These are phyloP conservation scores for Crambe crambe DNA, from an alignment of 37 sponge, comb jelly and placozoan species.

Conservation along the genomic window DNA sequence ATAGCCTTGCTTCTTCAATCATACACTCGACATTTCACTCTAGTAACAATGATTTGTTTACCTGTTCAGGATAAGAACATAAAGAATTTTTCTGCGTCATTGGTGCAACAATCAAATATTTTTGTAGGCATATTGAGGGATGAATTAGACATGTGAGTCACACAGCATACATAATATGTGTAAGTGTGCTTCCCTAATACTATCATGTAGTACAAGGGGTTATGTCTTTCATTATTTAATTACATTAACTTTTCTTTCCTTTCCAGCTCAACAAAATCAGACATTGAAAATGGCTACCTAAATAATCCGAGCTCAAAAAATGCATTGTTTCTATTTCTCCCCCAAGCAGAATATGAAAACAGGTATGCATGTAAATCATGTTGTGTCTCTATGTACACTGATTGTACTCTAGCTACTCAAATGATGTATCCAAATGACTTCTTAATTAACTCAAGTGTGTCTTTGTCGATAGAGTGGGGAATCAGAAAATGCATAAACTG, in stretches of 20 bases:
- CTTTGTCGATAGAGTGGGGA: no score
- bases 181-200: background rate
- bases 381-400: background rate
- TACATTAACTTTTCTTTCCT: no score
- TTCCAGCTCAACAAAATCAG: conserved; percentile 40
- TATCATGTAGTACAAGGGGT: background rate
- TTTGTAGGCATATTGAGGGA: conserved; percentile 30
- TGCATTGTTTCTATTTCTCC: conserved; percentile 34
- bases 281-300: conserved; percentile 53
- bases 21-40: no score
- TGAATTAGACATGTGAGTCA: background rate
- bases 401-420: no score
- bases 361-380: no score
- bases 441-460: no score
- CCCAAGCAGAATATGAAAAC: background rate
- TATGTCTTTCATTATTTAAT: no score
- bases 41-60: no score
- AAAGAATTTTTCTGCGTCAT: background rate
- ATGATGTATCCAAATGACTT: no score
- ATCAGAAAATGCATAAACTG: background rate
- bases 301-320: conserved; percentile 49
- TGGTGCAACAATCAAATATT: conserved; percentile 13
- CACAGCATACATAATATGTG: background rate
- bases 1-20: no score
- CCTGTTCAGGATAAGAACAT: no score